Evolutionary conservation across 1,140 invertebrate species (phyloP), one percentile per base, ranked within the genome.

Genomic region (Drosophila orena): DNA sequence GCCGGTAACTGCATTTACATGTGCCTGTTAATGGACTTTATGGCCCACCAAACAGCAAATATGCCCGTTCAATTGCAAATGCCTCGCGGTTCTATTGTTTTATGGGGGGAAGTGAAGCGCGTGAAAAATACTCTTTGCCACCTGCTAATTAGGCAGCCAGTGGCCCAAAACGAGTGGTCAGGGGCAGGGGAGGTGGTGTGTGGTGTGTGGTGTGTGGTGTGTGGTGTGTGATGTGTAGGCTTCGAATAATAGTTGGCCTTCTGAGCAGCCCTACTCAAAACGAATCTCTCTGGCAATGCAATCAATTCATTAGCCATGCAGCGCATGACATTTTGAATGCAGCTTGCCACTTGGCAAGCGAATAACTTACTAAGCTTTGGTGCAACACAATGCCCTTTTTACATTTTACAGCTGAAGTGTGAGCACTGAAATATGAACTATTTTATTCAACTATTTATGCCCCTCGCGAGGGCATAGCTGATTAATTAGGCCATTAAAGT

Each of bases 21-120:
- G 22, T 72, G 79, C 30, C 65, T 79, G 83, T 79, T 86, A 86
- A 86, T 83, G 71, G 58, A 59, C 50, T 89, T 86, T 86, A 86
- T 88, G 84, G 58, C 46, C 43, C 49, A 56, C 35, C 54, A 60
- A 61, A 54, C 43, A 55, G 60, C 59, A 50, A 44, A 53, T 24
- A 38, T 40, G 37, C 55, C 34, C 57, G 38, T 37, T 46, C 54
- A 47, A 66, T 61, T 68, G 60, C 47, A 35, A 54, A 54, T n/a
- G 7, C 24, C 24, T 2, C n/a, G 20, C 20, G 34, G 64, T 68
- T 68, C 64, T 68, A 65, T 68, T 65, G 43, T 62, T 52, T 68
- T 52, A 66, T 43, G 37, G n/a, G 2, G 47, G n/a, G 12, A 64
- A 44, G 35, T 43, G 58, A 50, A 34, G 35, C 27, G 57, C 57